These are phyloP conservation scores for Morinoia aosen DNA, from an alignment of 2,888 invertebrate genomes.

Conservation along the genomic window DNA sequence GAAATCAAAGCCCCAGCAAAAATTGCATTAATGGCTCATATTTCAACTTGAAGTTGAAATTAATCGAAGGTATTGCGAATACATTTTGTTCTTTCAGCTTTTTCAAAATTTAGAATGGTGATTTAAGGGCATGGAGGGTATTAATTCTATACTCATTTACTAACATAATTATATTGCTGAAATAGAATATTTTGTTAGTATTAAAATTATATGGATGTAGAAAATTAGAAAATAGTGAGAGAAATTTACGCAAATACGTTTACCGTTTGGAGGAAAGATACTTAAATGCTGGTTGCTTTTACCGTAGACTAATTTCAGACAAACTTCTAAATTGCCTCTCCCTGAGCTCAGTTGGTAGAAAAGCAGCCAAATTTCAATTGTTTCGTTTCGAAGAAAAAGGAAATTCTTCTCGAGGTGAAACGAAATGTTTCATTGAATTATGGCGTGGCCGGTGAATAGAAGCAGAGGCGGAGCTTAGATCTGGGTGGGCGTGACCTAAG, in stretches of 20 bases:
- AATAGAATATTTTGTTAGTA: background rate
- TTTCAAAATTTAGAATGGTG: too few species aligned
- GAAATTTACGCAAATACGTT: too few species aligned
- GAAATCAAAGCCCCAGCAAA: too few species aligned
- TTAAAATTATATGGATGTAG: too few species aligned
- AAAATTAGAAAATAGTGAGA: too few species aligned
- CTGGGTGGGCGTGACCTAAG: background rate
- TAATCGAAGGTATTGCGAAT: too few species aligned
- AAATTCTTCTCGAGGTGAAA: background rate
- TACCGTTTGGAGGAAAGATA: background rate
- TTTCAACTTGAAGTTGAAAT: too few species aligned
- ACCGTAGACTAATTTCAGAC: background rate
- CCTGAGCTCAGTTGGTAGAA: background rate
- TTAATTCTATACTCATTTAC: background rate
- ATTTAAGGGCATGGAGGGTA: too few species aligned
- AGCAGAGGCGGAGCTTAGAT: slow-evolving; percentile 6
- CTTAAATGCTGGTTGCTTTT: background rate
- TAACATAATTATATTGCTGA: background rate
- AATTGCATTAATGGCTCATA: too few species aligned
- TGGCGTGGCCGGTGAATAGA: background rate
- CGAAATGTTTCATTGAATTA: slow-evolving; percentile 46
- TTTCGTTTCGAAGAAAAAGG: background rate
- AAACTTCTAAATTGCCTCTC: background rate
- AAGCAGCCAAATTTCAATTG: slow-evolving; percentile 10
- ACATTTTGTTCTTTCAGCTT: too few species aligned